Evolutionary conservation across 2,113 vertebrate species (phyloP).

Genomic region (Pelobates fuscus): DNA sequence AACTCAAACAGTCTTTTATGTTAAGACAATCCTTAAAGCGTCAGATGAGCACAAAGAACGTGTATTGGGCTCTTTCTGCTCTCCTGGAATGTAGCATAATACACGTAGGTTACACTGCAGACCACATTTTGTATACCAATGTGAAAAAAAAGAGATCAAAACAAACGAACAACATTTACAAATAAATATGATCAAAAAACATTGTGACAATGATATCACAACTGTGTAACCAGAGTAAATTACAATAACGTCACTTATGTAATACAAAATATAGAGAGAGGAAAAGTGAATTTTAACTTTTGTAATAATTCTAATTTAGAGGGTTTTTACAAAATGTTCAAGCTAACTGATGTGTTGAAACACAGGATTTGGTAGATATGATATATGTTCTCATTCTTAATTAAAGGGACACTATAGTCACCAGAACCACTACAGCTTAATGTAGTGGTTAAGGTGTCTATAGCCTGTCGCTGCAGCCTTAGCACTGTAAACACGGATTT

Average conservation of each 20-base stretch:
- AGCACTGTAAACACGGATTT: no score
- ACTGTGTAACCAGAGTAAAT: neutral
- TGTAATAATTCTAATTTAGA: no score
- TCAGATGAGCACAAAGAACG: slow-evolving; percentile 67
- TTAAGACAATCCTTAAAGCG: slow-evolving; percentile 66
- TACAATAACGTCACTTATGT: neutral
- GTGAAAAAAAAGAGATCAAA: slow-evolving; percentile 51
- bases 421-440: no score
- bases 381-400: no score
- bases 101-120: slow-evolving; percentile 53
- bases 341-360: no score
- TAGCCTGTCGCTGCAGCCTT: no score
- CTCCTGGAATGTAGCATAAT: slow-evolving; percentile 67
- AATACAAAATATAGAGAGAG: no score
- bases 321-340: no score
- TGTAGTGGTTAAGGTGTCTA: no score
- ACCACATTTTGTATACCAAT: slow-evolving; percentile 58
- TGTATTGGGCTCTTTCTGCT: slow-evolving; percentile 65
- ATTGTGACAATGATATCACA: neutral
- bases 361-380: no score
- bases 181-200: neutral
- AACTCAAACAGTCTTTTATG: slow-evolving; percentile 69
- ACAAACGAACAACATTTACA: slow-evolving; percentile 50
- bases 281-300: no score
- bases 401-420: no score